Evolutionary conservation across 2,888 invertebrate genomes (phyloP).

Genomic region (Chalcosyrphus nemorum): DNA sequence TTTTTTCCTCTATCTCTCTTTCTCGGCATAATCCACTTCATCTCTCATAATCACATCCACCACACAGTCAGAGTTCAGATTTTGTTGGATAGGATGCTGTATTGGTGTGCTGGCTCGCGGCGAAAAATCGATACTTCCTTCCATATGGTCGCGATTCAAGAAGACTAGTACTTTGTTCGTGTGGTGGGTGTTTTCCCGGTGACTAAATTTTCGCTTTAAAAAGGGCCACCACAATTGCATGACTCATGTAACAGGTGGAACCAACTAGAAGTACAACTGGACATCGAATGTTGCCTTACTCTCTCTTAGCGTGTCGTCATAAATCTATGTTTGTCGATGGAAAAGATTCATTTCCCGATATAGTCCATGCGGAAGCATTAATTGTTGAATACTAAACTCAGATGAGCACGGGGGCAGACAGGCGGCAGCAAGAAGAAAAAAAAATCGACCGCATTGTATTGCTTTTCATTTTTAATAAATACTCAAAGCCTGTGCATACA

Average conservation of each 20-base stretch:
- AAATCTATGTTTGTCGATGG: slow-evolving; percentile 44
- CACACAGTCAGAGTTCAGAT: not conserved
- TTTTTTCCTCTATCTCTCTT: not conserved
- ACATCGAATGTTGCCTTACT: too few relatives aligned
- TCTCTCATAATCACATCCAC: slow-evolving; percentile 5
- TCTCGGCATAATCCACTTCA: not conserved
- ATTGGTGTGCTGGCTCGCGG: not conserved
- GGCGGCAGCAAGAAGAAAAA: not conserved
- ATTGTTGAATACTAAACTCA: slow-evolving; percentile 56
- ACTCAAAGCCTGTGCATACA: not conserved
- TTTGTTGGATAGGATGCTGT: slow-evolving; percentile 12
- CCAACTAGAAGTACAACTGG: slow-evolving; percentile 14
- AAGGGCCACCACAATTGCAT: not conserved
- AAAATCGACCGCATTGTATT: slow-evolving; percentile 10
- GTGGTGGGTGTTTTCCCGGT: slow-evolving; percentile 10
- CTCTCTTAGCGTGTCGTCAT: slow-evolving; percentile 23
- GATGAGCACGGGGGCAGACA: not conserved
- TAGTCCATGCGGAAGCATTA: slow-evolving; percentile 45
- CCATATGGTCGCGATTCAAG: slow-evolving; percentile 47
- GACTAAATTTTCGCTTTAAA: not conserved
- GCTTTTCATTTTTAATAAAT: slow-evolving; percentile 21
- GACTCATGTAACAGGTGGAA: slow-evolving; percentile 71
- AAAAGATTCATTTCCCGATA: slow-evolving; percentile 34
- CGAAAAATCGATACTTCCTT: slow-evolving; percentile 59
- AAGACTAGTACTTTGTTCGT: not conserved